Conservation (phyloP, 2,113 vertebrate species). For the Menura novaehollandiae region DNA sequence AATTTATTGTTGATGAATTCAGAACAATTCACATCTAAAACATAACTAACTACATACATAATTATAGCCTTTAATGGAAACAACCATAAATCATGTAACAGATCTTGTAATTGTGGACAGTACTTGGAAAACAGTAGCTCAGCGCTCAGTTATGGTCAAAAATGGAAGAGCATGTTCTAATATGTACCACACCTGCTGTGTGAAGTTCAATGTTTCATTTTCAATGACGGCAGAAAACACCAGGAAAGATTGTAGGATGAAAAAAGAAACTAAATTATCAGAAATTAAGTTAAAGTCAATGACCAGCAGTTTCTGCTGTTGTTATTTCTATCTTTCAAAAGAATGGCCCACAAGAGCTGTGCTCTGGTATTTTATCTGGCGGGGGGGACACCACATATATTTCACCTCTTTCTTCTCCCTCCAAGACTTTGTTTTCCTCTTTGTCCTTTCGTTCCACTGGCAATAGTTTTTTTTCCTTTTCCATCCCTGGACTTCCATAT, state of each 20-base stretch:
- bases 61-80: not conserved
- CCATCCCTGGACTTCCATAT: not conserved
- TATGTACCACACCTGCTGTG: not conserved
- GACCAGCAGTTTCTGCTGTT: not conserved
- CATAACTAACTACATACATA: not conserved
- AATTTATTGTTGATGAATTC: not conserved
- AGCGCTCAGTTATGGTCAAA: not conserved
- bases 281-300: not conserved
- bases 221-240: not conserved
- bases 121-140: not conserved
- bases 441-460: not conserved
- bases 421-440: not conserved
- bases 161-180: not conserved
- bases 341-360: fast-evolving
- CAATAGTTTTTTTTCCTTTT: not conserved
- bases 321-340: not conserved
- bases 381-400: fast-evolving
- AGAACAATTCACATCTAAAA: not conserved
- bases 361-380: not conserved
- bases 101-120: not conserved
- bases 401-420: not conserved
- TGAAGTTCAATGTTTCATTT: not conserved
- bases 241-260: not conserved
- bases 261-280: not conserved
- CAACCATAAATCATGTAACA: not conserved